These are phyloP conservation scores for Perognathus longimembris DNA, from an alignment of 2,113 vertebrate genomes.

Conservation along the genomic window DNA sequence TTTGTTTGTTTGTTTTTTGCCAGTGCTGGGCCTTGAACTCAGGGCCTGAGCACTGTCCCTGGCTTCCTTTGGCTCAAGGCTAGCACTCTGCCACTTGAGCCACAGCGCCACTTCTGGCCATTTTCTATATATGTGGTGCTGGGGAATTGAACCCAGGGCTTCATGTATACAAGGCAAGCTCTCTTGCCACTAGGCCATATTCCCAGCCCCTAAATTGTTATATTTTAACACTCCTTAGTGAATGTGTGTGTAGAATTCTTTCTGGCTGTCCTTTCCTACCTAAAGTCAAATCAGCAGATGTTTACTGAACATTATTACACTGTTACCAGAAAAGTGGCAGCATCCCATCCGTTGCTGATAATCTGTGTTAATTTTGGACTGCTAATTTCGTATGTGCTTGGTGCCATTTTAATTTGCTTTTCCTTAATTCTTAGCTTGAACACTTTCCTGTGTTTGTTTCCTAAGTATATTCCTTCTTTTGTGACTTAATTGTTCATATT, in stretches of 20 bases:
- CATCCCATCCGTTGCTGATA: background rate
- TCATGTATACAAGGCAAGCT: too few relatives aligned
- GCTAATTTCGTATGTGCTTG: background rate
- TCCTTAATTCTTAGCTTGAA: conserved; percentile 13
- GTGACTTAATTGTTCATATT: background rate
- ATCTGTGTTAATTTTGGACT: background rate
- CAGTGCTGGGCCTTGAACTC: too few relatives aligned
- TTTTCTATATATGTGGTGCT: too few relatives aligned
- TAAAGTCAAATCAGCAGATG: conserved; percentile 2
- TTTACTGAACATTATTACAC: background rate
- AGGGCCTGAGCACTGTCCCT: too few relatives aligned
- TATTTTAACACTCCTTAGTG: background rate
- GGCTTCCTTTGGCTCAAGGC: too few relatives aligned
- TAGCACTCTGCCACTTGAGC: too few relatives aligned
- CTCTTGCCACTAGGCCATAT: too few relatives aligned
- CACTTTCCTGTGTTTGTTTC: background rate
- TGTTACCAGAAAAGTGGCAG: background rate
- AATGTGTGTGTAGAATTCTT: background rate
- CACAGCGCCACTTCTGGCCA: too few relatives aligned
- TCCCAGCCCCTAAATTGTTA: too few relatives aligned
- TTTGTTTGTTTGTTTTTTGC: too few relatives aligned
- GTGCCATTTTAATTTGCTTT: conserved; percentile 49
- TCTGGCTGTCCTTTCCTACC: background rate
- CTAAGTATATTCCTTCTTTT: background rate
- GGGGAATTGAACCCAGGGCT: too few relatives aligned